phyloP scores from a whole-genome alignment of 2,113 vertebrate species.

The Nothoprocta pentlandii region DNA sequence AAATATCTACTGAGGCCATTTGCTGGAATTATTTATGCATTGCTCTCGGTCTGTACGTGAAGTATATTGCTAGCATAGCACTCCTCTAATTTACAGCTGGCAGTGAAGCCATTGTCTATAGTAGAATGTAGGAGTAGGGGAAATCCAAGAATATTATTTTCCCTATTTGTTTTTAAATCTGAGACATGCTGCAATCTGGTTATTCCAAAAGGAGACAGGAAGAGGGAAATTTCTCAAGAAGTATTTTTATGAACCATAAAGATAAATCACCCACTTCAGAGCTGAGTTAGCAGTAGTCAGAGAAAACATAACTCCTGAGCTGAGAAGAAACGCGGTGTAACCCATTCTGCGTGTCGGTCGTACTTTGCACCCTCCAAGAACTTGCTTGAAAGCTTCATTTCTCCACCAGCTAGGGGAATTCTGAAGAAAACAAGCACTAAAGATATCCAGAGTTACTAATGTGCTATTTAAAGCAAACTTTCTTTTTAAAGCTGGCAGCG shows the following conservation, averaged over 20 bases:
- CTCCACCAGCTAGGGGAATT: not conserved
- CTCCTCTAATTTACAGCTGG: constrained; percentile 44
- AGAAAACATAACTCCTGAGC: not conserved
- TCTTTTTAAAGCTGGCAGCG: constrained; percentile 8
- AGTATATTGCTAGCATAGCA: constrained; percentile 25
- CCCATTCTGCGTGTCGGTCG: not conserved
- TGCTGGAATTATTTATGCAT: constrained; percentile 20
- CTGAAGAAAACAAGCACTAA: constrained; percentile 27
- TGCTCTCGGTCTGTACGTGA: not conserved
- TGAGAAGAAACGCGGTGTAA: not conserved
- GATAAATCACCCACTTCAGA: constrained; percentile 42
- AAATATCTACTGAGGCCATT: not conserved
- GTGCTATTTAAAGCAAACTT: constrained; percentile 37
- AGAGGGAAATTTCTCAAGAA: constrained; percentile 36
- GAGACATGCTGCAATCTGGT: constrained; percentile 11
- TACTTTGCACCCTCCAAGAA: rapidly evolving
- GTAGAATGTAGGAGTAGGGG: constrained; percentile 21
- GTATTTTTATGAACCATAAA: constrained; percentile 28
- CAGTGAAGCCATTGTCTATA: constrained; percentile 36
- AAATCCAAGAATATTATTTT: constrained; percentile 47
- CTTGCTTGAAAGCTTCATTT: constrained; percentile 28
- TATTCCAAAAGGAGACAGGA: constrained; percentile 16
- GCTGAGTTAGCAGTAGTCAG: constrained; percentile 34
- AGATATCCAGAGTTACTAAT: not conserved
- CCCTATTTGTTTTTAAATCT: constrained; percentile 42